These are phyloP conservation scores for Leptosomus discolor DNA, from an alignment of 2,113 vertebrate genomes.

Conservation along the genomic window DNA sequence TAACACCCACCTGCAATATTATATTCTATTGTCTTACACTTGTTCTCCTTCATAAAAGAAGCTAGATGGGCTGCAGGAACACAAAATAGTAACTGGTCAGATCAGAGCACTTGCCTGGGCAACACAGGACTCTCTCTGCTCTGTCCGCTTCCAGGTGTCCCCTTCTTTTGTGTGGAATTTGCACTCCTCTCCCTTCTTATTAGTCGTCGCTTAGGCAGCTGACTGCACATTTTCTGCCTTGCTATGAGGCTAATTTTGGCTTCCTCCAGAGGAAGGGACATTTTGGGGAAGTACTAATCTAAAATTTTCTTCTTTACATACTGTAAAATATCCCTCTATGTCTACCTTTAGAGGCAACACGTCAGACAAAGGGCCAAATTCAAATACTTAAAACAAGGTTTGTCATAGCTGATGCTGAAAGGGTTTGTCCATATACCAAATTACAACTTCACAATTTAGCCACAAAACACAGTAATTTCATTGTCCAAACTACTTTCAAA, in stretches of 20 bases:
- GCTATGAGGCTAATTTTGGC: background rate
- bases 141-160: background rate
- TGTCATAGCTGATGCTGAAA: background rate
- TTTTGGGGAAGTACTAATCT: background rate
- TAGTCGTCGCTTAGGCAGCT: background rate
- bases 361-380: background rate
- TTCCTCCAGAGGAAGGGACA: background rate
- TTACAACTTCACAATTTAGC: background rate
- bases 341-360: background rate
- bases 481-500: background rate
- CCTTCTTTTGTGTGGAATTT: background rate
- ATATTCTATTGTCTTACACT: background rate
- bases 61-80: background rate
- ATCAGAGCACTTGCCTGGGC: background rate
- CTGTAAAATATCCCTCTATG: background rate
- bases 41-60: background rate
- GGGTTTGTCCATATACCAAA: background rate
- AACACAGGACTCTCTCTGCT: background rate
- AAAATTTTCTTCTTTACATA: background rate
- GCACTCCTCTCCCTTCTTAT: background rate
- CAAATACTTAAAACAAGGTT: background rate
- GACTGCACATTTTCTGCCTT: background rate
- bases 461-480: background rate
- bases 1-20: background rate
- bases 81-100: background rate